These are phyloP conservation scores for Brachyhypopomus gauderio DNA, from an alignment of 2,113 vertebrate species.

Conservation along the genomic window DNA sequence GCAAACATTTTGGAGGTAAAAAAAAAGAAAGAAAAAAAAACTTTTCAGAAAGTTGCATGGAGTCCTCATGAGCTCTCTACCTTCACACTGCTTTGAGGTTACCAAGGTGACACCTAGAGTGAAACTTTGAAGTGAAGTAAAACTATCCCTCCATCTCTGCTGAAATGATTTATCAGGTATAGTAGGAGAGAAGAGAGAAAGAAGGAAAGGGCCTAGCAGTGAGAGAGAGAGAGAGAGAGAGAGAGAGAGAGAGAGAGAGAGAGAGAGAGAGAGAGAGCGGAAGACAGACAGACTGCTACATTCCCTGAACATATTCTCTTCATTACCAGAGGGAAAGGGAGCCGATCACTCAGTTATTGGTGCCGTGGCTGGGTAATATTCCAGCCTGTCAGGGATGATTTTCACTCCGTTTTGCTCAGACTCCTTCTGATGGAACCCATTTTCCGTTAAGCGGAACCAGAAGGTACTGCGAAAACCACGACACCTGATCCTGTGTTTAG, in stretches of 20 bases:
- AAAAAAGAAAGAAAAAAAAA: slow-evolving; percentile 48
- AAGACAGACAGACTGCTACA: slow-evolving; percentile 74
- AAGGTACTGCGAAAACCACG: slow-evolving; percentile 80
- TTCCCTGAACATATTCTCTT: slow-evolving; percentile 84
- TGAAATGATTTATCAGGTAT: slow-evolving; percentile 73
- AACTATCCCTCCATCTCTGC: slow-evolving; percentile 68
- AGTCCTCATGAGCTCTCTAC: slow-evolving; percentile 60
- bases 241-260: slow-evolving; percentile 61
- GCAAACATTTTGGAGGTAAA: slow-evolving; percentile 63
- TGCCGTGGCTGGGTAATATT: slow-evolving; percentile 82
- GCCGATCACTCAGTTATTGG: slow-evolving; percentile 82
- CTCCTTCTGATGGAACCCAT: slow-evolving; percentile 80
- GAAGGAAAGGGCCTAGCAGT: slow-evolving; percentile 34
- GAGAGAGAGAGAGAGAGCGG: slow-evolving; percentile 56
- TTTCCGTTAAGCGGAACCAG: slow-evolving; percentile 82
- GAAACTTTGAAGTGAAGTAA: slow-evolving; percentile 75
- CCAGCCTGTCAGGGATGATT: slow-evolving; percentile 83
- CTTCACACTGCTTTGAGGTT: slow-evolving; percentile 73
- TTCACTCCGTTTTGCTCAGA: slow-evolving; percentile 79
- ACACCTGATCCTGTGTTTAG: slow-evolving; percentile 79
- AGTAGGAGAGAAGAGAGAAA: slow-evolving; percentile 52
- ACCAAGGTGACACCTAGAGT: slow-evolving; percentile 73
- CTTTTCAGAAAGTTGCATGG: neutral
- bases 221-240: too few relatives aligned
- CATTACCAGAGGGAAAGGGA: slow-evolving; percentile 72